phyloP scores from a whole-genome alignment of 35 echinoderm and acorn worm species.

The Chiridota heheva region DNA sequence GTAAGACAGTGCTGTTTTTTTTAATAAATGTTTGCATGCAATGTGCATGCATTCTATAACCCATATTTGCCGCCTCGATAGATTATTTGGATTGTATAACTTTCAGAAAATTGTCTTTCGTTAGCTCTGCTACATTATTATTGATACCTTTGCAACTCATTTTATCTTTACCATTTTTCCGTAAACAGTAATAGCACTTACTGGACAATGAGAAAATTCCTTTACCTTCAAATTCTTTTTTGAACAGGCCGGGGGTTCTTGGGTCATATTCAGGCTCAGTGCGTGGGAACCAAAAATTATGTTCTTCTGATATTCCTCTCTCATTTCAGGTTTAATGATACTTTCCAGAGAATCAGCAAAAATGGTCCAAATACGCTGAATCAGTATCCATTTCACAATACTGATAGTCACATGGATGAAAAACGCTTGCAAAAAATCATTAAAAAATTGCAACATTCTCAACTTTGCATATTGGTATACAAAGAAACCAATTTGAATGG shows the following conservation, averaged over 20 bases:
- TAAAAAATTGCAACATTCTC: too few species aligned
- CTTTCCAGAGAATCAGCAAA: constrained; percentile 23
- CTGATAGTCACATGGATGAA: too few species aligned
- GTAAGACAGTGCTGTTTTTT: constrained; percentile 54
- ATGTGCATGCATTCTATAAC: constrained; percentile 18
- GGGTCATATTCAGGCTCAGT: constrained; percentile 44
- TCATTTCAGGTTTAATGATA: constrained; percentile 13
- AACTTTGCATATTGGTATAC: too few species aligned
- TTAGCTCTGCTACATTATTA: neutral
- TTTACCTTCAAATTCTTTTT: constrained; percentile 51
- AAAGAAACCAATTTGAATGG: neutral
- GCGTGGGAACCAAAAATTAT: constrained; percentile 42
- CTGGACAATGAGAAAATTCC: constrained; percentile 31
- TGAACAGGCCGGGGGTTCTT: constrained; percentile 57
- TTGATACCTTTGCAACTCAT: constrained; percentile 42
- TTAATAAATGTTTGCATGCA: constrained; percentile 50
- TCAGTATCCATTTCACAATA: too few species aligned
- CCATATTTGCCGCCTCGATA: neutral
- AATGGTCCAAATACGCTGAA: constrained; percentile 7
- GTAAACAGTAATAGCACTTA: constrained; percentile 61
- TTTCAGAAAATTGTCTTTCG: constrained; percentile 30
- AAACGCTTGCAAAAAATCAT: too few species aligned
- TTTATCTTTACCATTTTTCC: constrained; percentile 21
- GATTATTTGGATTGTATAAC: constrained; percentile 10
- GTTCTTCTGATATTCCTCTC: constrained; percentile 1